These are phyloP conservation scores for Sminthopsis crassicaudata DNA, from an alignment of 2,113 vertebrate genomes.

Conservation along the genomic window DNA sequence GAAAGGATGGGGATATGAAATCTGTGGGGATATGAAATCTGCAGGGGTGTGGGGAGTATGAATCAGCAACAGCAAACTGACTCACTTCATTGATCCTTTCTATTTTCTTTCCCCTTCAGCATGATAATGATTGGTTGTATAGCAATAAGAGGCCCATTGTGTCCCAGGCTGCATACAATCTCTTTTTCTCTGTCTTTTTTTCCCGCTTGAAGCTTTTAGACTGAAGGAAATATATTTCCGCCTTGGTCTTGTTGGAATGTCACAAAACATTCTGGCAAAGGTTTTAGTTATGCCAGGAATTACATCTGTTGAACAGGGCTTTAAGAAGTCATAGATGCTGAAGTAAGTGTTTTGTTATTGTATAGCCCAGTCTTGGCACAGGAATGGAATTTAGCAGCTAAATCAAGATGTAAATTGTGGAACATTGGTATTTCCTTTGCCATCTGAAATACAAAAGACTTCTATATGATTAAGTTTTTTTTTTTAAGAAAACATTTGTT, in stretches of 20 bases:
- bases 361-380: constrained; percentile 32
- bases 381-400: constrained; percentile 40
- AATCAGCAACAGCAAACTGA: neutral
- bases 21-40: neutral
- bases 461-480: neutral
- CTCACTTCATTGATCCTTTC: constrained; percentile 12
- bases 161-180: neutral
- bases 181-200: neutral
- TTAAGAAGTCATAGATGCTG: constrained; percentile 64
- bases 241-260: constrained; percentile 65
- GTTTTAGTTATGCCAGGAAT: constrained; percentile 72
- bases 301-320: constrained; percentile 63
- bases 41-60: neutral
- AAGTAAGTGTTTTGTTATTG: constrained; percentile 50
- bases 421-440: constrained; percentile 33
- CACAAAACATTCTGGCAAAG: constrained; percentile 64
- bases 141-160: constrained; percentile 62
- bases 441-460: constrained; percentile 3
- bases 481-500: neutral
- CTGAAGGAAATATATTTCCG: constrained; percentile 72
- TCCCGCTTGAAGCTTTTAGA: constrained; percentile 36
- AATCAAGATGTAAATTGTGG: constrained; percentile 37
- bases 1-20: constrained; percentile 10
- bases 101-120: constrained; percentile 42
- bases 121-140: constrained; percentile 37